Conservation (phyloP, 2,113 vertebrate genomes). For the Lophochroa leadbeateri region DNA sequence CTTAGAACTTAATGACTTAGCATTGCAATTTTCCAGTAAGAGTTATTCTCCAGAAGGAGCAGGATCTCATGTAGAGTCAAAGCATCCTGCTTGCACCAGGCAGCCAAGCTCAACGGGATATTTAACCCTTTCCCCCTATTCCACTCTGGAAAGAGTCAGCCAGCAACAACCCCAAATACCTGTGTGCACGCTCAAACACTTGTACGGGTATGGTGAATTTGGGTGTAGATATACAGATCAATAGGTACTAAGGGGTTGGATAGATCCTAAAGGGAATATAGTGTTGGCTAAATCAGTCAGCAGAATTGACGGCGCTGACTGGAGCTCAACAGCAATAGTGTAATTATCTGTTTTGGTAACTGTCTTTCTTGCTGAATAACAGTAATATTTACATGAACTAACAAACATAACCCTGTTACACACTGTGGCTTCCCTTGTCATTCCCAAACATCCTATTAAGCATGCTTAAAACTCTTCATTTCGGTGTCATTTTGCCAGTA, state of each 20-base stretch:
- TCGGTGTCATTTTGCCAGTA: background rate
- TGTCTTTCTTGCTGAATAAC: background rate
- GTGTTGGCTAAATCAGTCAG: background rate
- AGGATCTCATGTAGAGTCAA: background rate
- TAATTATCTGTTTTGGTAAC: background rate
- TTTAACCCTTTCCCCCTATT: background rate
- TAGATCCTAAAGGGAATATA: background rate
- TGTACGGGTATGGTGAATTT: background rate
- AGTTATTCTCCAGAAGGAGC: background rate
- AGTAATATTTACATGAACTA: background rate
- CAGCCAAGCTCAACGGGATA: background rate
- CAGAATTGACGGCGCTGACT: background rate
- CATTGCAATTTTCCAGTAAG: background rate
- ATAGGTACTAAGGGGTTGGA: background rate
- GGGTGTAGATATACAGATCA: background rate
- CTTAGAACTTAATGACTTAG: background rate
- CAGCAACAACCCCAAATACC: background rate
- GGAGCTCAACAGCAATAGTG: fast-evolving
- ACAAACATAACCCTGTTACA: background rate
- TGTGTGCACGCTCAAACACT: fast-evolving
- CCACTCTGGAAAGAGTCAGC: background rate
- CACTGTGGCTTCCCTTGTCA: background rate
- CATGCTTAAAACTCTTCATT: background rate
- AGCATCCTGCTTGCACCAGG: background rate
- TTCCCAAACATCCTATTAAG: background rate